These are phyloP conservation scores for Rhadinocentrus ornatus DNA, from an alignment of 2,797 vertebrate genomes.

Conservation along the genomic window DNA sequence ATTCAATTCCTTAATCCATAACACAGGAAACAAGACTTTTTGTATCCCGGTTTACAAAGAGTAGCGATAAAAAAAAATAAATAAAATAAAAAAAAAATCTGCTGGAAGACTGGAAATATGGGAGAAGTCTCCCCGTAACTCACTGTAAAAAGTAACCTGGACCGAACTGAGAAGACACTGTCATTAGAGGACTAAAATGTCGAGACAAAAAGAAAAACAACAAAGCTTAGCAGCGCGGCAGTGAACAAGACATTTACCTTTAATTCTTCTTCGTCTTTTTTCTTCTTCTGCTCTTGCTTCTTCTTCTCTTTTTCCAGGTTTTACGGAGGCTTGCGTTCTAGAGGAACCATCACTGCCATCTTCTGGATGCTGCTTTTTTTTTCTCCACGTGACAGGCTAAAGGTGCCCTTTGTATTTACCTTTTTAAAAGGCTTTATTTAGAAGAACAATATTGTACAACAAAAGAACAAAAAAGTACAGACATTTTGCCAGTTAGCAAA, in stretches of 20 bases:
- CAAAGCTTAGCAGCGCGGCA: neutral
- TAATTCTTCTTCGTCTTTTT: neutral
- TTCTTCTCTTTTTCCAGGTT: neutral
- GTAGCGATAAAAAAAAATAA: neutral
- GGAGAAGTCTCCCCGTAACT: neutral
- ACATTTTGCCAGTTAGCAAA: too few species aligned
- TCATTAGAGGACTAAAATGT: neutral
- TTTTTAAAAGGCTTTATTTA: too few species aligned
- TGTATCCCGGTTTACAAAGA: constrained; percentile 14
- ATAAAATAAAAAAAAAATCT: too few species aligned
- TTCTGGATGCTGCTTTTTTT: neutral
- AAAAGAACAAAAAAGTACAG: too few species aligned
- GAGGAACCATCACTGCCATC: neutral
- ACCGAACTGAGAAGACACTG: neutral
- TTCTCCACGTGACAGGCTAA: too few species aligned
- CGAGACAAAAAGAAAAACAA: neutral
- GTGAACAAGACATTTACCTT: neutral
- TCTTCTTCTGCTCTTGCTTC: neutral
- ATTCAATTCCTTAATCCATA: neutral
- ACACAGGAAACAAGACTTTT: neutral
- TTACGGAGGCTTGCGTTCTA: neutral
- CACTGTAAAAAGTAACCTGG: neutral
- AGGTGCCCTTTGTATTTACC: too few species aligned
- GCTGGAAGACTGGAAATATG: neutral
- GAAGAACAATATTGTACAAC: too few species aligned